These are phyloP conservation scores for Tridacna gigas DNA, from an alignment of 2,888 invertebrate genomes.

Conservation along the genomic window DNA sequence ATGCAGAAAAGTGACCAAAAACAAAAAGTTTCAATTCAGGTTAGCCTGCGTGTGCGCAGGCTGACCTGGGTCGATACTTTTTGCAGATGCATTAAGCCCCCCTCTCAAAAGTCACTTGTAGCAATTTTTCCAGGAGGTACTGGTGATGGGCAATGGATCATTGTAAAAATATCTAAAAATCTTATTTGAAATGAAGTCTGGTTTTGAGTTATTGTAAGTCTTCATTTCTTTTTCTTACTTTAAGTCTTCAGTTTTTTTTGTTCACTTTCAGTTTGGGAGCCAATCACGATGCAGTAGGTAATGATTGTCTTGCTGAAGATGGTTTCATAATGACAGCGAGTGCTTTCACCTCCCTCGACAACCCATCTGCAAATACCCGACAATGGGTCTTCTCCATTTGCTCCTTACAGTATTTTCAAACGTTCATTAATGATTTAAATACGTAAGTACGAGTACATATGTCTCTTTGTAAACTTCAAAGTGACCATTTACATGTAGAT, in stretches of 20 bases:
- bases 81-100: too few relatives aligned
- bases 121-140: too few relatives aligned
- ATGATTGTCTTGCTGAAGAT: conserved; percentile 39
- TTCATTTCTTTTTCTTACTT: too few relatives aligned
- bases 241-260: neutral
- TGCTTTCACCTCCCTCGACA: conserved; percentile 50
- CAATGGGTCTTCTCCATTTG: conserved; percentile 64
- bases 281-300: conserved; percentile 63
- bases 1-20: too few relatives aligned
- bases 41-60: too few relatives aligned
- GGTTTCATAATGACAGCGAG: conserved; percentile 65
- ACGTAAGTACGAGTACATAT: conserved; percentile 39
- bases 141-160: too few relatives aligned
- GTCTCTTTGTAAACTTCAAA: neutral
- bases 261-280: conserved; percentile 55
- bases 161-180: too few relatives aligned
- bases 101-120: too few relatives aligned
- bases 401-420: conserved; percentile 51
- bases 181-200: too few relatives aligned
- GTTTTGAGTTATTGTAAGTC: too few relatives aligned
- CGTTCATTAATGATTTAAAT: conserved; percentile 35
- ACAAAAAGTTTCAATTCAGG: too few relatives aligned
- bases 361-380: conserved; percentile 15
- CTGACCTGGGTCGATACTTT: too few relatives aligned
- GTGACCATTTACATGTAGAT: neutral